Conservation (phyloP, 2,797 vertebrate species). For the Mycteria americana region DNA sequence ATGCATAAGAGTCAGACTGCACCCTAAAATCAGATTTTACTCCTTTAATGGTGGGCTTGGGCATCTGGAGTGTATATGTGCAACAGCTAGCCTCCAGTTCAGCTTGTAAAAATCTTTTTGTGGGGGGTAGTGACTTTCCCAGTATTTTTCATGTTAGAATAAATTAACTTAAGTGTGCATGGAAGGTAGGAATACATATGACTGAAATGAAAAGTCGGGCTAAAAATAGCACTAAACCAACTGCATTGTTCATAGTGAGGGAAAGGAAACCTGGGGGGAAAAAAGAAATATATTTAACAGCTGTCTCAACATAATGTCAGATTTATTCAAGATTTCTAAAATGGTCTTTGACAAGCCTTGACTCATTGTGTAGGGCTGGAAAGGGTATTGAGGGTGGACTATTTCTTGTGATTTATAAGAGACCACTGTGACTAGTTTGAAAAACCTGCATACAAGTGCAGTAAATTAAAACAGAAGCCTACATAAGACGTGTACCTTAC, state of each 20-base stretch:
- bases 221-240: constrained; percentile 62
- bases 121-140: neutral
- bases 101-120: constrained; percentile 49
- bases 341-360: constrained; percentile 57
- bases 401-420: constrained; percentile 63
- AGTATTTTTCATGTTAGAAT: constrained; percentile 51
- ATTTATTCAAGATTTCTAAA: constrained; percentile 68
- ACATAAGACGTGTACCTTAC: constrained; percentile 32
- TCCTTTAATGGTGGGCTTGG: constrained; percentile 4
- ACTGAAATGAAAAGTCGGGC: constrained; percentile 53
- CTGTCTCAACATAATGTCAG: constrained; percentile 71
- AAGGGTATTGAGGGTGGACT: constrained; percentile 39
- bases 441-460: constrained; percentile 49
- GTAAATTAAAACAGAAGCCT: constrained; percentile 67
- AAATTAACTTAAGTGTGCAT: constrained; percentile 59
- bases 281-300: constrained; percentile 62
- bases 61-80: constrained; percentile 20
- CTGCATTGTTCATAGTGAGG: constrained; percentile 42
- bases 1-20: neutral
- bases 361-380: constrained; percentile 34
- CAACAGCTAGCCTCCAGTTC: constrained; percentile 8
- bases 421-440: constrained; percentile 52
- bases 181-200: constrained; percentile 30
- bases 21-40: constrained; percentile 51
- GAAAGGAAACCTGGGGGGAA: constrained; percentile 35